Evolutionary conservation across 2,113 vertebrate genomes (phyloP).

Genomic region (Dendropsophus ebraccatus): DNA sequence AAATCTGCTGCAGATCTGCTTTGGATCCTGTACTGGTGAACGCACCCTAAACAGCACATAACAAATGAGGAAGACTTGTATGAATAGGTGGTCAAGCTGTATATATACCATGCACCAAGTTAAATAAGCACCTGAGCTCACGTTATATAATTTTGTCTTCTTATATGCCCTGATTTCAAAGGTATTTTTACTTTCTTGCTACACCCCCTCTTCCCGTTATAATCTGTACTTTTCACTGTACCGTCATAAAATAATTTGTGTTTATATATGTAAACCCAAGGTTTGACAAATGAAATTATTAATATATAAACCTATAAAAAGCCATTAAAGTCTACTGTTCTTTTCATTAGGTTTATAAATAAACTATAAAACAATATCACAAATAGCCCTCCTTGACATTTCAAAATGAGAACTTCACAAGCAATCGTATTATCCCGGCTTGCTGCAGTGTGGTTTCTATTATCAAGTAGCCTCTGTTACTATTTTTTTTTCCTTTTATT

Average conservation of each 20-base stretch:
- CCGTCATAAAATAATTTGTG: no score
- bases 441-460: slow-evolving; percentile 7
- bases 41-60: no score
- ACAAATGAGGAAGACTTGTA: background rate
- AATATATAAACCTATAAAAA: background rate
- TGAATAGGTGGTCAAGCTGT: background rate
- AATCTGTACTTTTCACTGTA: no score
- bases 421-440: background rate
- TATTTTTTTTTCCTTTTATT: slow-evolving; percentile 1
- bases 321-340: background rate
- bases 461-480: slow-evolving; percentile 13
- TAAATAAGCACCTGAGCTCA: no score
- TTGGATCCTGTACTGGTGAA: no score
- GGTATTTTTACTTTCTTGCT: no score
- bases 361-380: background rate
- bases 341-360: background rate
- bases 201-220: no score
- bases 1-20: no score
- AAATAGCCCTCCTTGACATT: background rate
- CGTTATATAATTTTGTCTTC: no score
- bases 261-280: background rate
- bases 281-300: background rate
- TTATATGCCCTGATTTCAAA: no score
- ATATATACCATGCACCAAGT: no score
- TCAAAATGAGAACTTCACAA: background rate